Conservation (phyloP, 2,797 vertebrate genomes). For the Channa striata region DNA sequence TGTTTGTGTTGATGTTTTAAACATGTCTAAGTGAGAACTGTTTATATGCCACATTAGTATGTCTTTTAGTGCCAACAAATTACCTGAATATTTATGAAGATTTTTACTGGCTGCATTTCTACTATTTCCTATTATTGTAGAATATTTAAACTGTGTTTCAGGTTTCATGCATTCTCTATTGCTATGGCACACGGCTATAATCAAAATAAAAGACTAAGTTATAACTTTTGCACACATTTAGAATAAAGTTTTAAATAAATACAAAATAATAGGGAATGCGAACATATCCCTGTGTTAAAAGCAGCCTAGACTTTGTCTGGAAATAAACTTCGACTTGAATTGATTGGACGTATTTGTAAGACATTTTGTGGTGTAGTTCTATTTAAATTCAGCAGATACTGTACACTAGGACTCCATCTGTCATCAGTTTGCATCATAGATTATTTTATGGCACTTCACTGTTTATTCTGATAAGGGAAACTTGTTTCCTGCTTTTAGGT, state of each 20-base stretch:
- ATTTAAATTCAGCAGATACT: constrained; percentile 20
- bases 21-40: constrained; percentile 23
- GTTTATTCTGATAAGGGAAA: constrained; percentile 1
- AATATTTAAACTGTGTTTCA: constrained; percentile 45
- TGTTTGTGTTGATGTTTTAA: constrained; percentile 32
- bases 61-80: constrained; percentile 43
- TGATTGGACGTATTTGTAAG: neutral
- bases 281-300: constrained; percentile 2
- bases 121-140: constrained; percentile 39
- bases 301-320: neutral
- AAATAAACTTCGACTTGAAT: neutral
- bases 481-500: neutral
- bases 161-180: constrained; percentile 59
- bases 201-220: constrained; percentile 34
- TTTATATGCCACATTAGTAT: constrained; percentile 28
- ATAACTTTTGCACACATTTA: constrained; percentile 24
- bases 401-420: constrained; percentile 4
- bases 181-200: constrained; percentile 60
- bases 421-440: constrained; percentile 13
- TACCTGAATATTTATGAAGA: constrained; percentile 34
- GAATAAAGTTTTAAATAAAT: constrained; percentile 4
- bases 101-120: constrained; percentile 34
- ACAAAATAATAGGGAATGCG: constrained; percentile 2
- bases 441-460: constrained; percentile 53
- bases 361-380: constrained; percentile 2